Percentiles rank a stretch among this genome's conserved stretches.
Conservation (phyloP, 1,140 invertebrate species). For the Pectinophora gossypiella region DNA sequence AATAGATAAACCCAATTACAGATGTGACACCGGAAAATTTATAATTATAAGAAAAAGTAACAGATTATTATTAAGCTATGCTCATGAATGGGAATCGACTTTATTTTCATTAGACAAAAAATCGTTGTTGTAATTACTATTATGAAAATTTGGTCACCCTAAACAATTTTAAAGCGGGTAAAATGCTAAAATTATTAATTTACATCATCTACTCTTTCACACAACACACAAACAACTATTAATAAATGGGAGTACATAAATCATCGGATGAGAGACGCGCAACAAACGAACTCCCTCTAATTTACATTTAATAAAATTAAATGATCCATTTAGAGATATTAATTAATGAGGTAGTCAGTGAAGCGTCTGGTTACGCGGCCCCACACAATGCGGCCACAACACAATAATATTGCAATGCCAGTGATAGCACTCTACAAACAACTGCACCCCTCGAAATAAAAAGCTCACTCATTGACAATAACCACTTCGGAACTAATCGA, state of each 20-base stretch:
- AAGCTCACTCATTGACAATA: conserved; percentile 70
- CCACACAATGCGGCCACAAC: conserved; percentile 9
- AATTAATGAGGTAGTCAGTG: conserved; percentile 70
- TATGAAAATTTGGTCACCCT: no score
- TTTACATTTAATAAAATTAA: conserved; percentile 75
- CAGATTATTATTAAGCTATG: no score
- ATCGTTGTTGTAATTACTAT: no score
- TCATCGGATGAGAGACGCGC: conserved; percentile 32
- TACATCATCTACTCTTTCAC: no score
- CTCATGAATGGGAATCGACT: no score
- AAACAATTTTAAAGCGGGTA: no score
- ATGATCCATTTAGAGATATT: conserved; percentile 74
- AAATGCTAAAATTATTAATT: no score
- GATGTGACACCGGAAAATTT: background rate
- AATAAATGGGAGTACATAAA: conserved; percentile 32
- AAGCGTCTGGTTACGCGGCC: conserved; percentile 54
- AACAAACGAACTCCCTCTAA: conserved; percentile 50
- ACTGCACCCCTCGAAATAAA: conserved; percentile 63
- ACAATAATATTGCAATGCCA: conserved; percentile 45
- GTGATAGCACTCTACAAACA: conserved; percentile 53
- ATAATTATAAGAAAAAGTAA: no score
- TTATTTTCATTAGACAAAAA: no score
- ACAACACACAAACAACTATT: background rate
- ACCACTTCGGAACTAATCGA: conserved; percentile 64
- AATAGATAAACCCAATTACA: background rate